Evolutionary conservation across 2,113 vertebrate genomes (phyloP).

Genomic region (Perognathus longimembris): DNA sequence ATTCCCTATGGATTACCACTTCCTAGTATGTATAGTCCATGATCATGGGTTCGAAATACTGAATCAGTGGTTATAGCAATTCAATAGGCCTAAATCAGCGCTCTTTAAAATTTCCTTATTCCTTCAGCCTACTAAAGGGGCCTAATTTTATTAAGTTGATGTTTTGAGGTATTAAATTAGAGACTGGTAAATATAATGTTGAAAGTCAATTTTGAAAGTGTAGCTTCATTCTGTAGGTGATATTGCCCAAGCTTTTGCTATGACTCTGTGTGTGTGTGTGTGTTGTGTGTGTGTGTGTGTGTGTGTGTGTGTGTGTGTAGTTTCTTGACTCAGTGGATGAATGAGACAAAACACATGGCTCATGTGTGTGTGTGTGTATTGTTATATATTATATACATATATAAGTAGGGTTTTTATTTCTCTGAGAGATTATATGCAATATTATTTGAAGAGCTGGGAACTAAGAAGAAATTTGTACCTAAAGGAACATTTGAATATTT

Average conservation of each 20-base stretch:
- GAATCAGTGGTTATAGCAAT: background rate
- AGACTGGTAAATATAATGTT: background rate
- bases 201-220: constrained; percentile 23
- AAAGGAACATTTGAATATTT: background rate
- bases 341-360: too few species aligned
- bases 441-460: background rate
- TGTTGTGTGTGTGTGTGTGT: background rate
- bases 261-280: background rate
- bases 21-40: background rate
- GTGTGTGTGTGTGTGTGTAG: too few species aligned
- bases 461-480: background rate
- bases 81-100: background rate
- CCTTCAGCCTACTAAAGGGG: background rate
- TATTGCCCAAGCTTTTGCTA: background rate
- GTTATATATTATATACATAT: background rate
- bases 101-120: background rate
- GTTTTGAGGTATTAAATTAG: background rate
- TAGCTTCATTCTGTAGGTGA: background rate
- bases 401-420: background rate
- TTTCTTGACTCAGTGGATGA: too few species aligned
- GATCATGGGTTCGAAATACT: background rate
- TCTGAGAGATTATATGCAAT: background rate
- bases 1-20: background rate
- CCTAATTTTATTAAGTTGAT: background rate
- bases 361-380: background rate